phyloP scores from a whole-genome alignment of 2,888 invertebrate genomes.

The Hyles lineata region DNA sequence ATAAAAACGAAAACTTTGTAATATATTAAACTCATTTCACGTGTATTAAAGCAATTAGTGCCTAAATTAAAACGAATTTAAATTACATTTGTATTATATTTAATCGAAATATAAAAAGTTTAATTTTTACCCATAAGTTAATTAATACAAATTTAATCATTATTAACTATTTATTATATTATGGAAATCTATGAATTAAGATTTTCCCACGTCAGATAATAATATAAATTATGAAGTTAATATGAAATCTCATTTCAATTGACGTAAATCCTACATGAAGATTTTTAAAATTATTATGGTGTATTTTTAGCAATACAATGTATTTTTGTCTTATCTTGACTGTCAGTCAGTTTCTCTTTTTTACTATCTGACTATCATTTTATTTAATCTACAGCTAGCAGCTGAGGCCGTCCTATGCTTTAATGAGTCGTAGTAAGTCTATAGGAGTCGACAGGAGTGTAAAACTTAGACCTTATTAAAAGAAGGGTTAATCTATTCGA shows the following conservation, averaged over 20 bases:
- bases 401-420: too few relatives aligned
- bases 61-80: background rate
- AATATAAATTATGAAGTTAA: background rate
- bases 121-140: background rate
- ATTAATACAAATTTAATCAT: background rate
- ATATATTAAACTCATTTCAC: background rate
- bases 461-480: too few relatives aligned
- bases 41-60: background rate
- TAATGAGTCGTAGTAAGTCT: too few relatives aligned
- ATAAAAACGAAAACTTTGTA: too few relatives aligned
- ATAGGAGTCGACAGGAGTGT: too few relatives aligned
- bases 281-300: background rate
- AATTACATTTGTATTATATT: background rate
- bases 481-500: too few relatives aligned
- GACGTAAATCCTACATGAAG: background rate
- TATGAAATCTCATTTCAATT: background rate
- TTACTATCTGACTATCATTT: too few relatives aligned
- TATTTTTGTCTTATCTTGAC: too few relatives aligned
- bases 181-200: background rate
- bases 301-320: background rate
- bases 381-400: too few relatives aligned
- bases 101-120: background rate
- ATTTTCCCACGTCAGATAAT: background rate
- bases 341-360: too few relatives aligned
- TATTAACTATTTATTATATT: background rate